Conservation (phyloP, 2,113 vertebrate genomes). For the Ictalurus punctatus region DNA sequence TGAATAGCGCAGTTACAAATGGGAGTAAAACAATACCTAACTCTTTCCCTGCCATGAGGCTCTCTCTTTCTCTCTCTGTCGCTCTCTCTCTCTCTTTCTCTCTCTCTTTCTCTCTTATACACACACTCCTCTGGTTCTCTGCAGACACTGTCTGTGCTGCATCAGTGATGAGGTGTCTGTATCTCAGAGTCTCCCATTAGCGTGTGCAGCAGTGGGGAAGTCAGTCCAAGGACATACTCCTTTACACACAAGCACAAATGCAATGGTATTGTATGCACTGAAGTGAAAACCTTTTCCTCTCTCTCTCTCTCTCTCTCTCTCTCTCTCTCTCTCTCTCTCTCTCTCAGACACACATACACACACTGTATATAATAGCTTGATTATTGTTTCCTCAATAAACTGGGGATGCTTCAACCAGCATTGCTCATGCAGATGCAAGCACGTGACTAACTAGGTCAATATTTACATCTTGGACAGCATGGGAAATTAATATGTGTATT, state of each 20-base stretch:
- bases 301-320: too few species aligned
- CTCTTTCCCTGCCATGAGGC: constrained; percentile 43
- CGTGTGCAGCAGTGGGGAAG: constrained; percentile 68
- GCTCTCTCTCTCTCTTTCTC: constrained; percentile 17
- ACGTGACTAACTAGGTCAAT: constrained; percentile 38
- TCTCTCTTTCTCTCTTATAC: constrained; percentile 5
- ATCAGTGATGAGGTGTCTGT: constrained; percentile 77
- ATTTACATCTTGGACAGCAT: constrained; percentile 39
- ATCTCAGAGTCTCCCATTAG: constrained; percentile 60
- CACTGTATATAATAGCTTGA: constrained; percentile 2
- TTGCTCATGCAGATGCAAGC: constrained; percentile 25
- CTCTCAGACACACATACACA: not conserved
- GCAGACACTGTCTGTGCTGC: constrained; percentile 72
- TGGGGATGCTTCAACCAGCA: not conserved
- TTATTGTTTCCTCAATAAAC: not conserved
- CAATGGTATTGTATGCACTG: constrained; percentile 1
- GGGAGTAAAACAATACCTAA: constrained; percentile 40
- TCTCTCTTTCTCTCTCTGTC: constrained; percentile 19
- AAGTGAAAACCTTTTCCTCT: not conserved
- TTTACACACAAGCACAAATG: constrained; percentile 44
- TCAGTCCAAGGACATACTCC: constrained; percentile 76
- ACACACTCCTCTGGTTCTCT: constrained; percentile 45
- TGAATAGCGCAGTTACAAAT: constrained; percentile 19
- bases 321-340: not conserved
- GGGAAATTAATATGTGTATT: constrained; percentile 5